Percentiles rank a stretch among this genome's conserved stretches.
Evolutionary conservation across 2,113 vertebrate species (phyloP).

Genomic region (Verasper variegatus): DNA sequence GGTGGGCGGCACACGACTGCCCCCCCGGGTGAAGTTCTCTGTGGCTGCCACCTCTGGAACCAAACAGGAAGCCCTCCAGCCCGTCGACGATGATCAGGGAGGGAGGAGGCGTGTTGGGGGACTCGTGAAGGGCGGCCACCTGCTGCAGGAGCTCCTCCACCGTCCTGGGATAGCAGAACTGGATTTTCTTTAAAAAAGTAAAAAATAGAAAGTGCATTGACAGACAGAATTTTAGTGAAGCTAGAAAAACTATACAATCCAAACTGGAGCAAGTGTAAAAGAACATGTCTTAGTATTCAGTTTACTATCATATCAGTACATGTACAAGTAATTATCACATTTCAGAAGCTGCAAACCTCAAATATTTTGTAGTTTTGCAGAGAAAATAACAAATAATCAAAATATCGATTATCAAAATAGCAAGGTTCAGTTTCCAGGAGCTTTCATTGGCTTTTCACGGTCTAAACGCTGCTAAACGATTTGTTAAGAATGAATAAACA

Average conservation of each 20-base stretch:
- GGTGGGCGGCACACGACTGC: constrained; percentile 64
- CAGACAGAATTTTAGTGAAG: not conserved
- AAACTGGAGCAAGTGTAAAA: not conserved
- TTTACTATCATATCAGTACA: too few relatives aligned
- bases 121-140: constrained; percentile 79
- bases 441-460: too few relatives aligned
- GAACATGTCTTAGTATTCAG: too few relatives aligned
- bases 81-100: constrained; percentile 79
- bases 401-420: too few relatives aligned
- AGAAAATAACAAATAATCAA: too few relatives aligned
- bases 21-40: constrained; percentile 44
- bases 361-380: too few relatives aligned
- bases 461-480: too few relatives aligned
- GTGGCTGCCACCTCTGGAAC: not conserved
- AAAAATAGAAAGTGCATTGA: not conserved
- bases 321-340: too few relatives aligned
- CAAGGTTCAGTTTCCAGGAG: too few relatives aligned
- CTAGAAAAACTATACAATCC: too few relatives aligned
- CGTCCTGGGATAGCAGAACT: constrained; percentile 79
- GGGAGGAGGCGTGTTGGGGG: constrained; percentile 51
- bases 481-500: too few relatives aligned
- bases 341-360: too few relatives aligned
- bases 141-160: constrained; percentile 78
- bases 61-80: constrained; percentile 72
- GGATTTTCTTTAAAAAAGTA: constrained; percentile 73